Evolutionary conservation across 2,888 invertebrate genomes (phyloP), one percentile per base, ranked within the genome.

Genomic region (Oeneis ivallda): DNA sequence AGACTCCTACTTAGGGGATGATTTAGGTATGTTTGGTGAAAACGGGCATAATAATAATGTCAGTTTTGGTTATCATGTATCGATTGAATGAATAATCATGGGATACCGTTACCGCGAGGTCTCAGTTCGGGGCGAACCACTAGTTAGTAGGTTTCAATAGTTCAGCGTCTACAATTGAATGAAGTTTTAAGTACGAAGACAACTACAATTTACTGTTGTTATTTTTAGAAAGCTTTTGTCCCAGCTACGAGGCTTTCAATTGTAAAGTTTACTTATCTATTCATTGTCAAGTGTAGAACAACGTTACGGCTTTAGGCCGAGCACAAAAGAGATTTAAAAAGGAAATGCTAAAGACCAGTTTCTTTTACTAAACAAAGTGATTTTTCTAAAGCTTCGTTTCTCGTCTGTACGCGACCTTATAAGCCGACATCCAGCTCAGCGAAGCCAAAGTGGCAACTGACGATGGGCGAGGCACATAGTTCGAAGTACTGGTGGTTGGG

Each of bases 251-350:
- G 56, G 17, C 41, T 56, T 56, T 56, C 56, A 56, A 56, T 56
- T 56, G 56, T 41, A 41, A 56, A 56, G 56, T 56, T 56, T 56
- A 52, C 52, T 52, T 52, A 56, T 56, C 56, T 56, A 56, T 56
- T 56, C 56, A 41, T 56, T 56, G 39, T 56, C 41, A 53, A 53
- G 37, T 53, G 34, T 53, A 52, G 52, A 52, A 52, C 52, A 37
- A 37, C 37, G 56, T 41, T 56, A 41, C 56, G 39, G 41, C 1
- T 39, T 56, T 41, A 56, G 56, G 56, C 19, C 13, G 41, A 19
- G 17, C 7, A 19, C 19, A 56, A 41, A 37, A 37, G 54, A 39
- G 54, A 17, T 37, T 54, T 6, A 9, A 54, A 54, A 5, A 3
- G 17, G 17, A 47, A 10, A 47, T 3, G 15, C 47, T 47, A 37